Evolutionary conservation across 2,888 invertebrate species (phyloP).

Genomic region (Phytoseiulus persimilis): DNA sequence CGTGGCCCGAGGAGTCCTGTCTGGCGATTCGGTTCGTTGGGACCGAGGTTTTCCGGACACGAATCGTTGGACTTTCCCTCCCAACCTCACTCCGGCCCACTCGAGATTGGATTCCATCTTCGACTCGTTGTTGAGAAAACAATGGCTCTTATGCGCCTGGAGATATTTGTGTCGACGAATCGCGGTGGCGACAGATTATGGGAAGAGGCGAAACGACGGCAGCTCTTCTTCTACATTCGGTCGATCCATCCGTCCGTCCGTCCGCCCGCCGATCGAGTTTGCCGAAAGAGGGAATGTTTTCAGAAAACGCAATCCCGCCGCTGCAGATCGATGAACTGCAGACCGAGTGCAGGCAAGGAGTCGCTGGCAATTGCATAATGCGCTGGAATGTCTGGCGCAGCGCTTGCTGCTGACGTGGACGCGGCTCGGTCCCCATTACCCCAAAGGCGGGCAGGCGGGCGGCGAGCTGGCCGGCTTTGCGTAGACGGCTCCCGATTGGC

Average conservation of each 20-base stretch:
- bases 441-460: background rate
- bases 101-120: background rate
- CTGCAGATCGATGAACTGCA: background rate
- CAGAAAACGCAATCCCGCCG: background rate
- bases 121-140: background rate
- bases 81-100: background rate
- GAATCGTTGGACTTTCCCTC: background rate
- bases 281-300: background rate
- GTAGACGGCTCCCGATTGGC: constrained; percentile 24
- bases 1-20: background rate
- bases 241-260: background rate
- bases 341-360: background rate
- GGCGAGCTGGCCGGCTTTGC: background rate
- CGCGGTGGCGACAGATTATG: background rate
- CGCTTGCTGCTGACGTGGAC: background rate
- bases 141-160: background rate
- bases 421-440: background rate
- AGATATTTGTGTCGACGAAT: background rate
- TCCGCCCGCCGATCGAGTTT: background rate
- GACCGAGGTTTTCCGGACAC: background rate
- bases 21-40: background rate
- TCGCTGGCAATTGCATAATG: constrained; percentile 29
- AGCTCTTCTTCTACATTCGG: too few species aligned
- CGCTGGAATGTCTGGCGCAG: constrained; percentile 31
- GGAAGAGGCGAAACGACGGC: too few species aligned